phyloP scores from a whole-genome alignment of 1,140 invertebrate species.

The Aphelinus atriplicis region DNA sequence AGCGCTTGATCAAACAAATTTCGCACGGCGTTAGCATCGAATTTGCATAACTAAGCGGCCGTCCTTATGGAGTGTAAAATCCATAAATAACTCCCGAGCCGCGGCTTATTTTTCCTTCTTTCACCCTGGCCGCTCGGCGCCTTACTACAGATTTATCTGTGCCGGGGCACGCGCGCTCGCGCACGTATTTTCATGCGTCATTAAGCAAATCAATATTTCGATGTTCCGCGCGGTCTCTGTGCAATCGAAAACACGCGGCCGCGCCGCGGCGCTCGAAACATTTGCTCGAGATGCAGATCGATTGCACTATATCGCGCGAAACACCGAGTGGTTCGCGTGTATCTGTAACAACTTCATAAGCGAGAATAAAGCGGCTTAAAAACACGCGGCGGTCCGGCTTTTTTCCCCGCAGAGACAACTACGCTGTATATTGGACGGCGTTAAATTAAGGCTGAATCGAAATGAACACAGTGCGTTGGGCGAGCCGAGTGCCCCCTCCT shows the following conservation, averaged over 20 bases:
- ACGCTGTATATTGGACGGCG: slow-evolving; percentile 26
- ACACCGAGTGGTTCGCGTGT: neutral
- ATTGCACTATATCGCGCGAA: neutral
- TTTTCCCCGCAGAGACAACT: slow-evolving; percentile 29
- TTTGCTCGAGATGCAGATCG: neutral
- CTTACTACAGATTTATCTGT: neutral
- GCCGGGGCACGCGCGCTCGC: neutral
- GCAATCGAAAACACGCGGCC: no score
- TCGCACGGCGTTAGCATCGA: slow-evolving; percentile 15
- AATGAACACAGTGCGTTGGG: slow-evolving; percentile 28
- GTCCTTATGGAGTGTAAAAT: slow-evolving; percentile 1
- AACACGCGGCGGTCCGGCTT: no score
- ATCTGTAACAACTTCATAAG: neutral
- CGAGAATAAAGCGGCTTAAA: neutral
- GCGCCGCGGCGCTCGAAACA: no score
- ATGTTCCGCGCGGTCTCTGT: neutral
- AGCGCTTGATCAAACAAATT: slow-evolving; percentile 26
- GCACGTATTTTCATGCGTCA: neutral
- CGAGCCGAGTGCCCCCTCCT: no score
- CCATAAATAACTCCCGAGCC: neutral
- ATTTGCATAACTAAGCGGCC: slow-evolving; percentile 11
- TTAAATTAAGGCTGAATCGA: slow-evolving; percentile 34
- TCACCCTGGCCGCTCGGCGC: no score
- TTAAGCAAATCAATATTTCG: slow-evolving; percentile 17
- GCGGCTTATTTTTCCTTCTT: no score